A percentile compares a stretch with the other conserved stretches of the same genome.
phyloP scores from a whole-genome alignment of 2,113 vertebrate genomes.

The Elephantulus edwardii region DNA sequence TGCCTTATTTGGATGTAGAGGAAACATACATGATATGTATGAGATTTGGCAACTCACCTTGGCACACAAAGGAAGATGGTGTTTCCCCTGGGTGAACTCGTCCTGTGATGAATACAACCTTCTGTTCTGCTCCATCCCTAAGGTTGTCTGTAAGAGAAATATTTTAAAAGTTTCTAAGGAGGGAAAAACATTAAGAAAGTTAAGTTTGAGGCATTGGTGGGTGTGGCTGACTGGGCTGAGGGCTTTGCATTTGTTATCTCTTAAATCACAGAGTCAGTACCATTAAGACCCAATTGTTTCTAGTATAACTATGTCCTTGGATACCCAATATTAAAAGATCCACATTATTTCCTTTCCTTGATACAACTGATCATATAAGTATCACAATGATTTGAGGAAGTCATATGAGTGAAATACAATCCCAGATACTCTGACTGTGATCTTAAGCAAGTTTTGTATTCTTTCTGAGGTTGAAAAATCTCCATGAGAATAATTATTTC shows the following conservation, averaged over 20 bases:
- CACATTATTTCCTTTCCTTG: background rate
- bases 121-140: constrained; percentile 89
- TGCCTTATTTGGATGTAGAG: fast-evolving
- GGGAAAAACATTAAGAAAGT: background rate
- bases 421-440: background rate
- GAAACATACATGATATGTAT: background rate
- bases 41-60: constrained; percentile 88
- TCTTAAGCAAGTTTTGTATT: background rate
- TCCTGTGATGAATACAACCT: constrained; percentile 94
- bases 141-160: constrained; percentile 86
- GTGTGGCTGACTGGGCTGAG: background rate
- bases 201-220: background rate
- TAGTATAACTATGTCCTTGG: background rate
- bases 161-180: constrained; percentile 25
- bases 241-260: background rate
- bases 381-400: constrained; percentile 6
- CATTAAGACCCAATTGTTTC: background rate
- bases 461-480: constrained; percentile 43
- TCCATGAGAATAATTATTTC: background rate
- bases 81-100: constrained; percentile 98
- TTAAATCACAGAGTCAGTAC: constrained; percentile 10
- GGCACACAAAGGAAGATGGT: constrained; percentile 97
- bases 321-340: constrained; percentile 24
- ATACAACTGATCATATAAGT: constrained; percentile 6
- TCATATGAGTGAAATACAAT: background rate